Percentiles rank a stretch among this genome's conserved stretches.
Conservation (phyloP, 2,797 vertebrate genomes). For the Oreochromis mossambicus region DNA sequence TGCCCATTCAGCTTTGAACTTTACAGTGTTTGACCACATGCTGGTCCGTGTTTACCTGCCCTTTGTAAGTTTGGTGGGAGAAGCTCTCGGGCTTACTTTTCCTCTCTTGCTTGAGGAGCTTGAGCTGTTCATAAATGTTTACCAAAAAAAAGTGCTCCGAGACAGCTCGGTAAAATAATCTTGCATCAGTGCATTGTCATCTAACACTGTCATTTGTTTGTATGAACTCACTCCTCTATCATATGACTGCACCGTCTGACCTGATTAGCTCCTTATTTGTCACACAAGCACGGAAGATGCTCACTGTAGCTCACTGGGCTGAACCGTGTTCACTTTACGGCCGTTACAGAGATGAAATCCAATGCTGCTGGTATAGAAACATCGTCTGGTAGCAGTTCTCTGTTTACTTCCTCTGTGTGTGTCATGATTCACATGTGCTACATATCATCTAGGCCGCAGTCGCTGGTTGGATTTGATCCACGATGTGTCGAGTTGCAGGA, state of each 20-base stretch:
- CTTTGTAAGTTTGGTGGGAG: not conserved
- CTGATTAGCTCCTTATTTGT: not conserved
- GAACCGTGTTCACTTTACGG: not conserved
- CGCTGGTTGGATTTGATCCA: constrained; percentile 26
- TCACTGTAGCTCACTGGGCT: not conserved
- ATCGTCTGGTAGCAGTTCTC: not conserved
- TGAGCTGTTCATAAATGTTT: not conserved
- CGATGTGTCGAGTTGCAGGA: constrained; percentile 60
- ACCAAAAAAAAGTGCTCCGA: not conserved
- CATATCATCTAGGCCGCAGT: constrained; percentile 36
- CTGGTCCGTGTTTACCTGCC: constrained; percentile 4
- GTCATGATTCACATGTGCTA: constrained; percentile 28
- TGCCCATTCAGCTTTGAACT: not conserved
- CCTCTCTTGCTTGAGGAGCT: not conserved
- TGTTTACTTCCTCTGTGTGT: not conserved
- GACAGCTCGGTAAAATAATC: not conserved
- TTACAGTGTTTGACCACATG: constrained; percentile 22
- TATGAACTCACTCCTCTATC: not conserved
- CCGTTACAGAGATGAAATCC: constrained; percentile 13
- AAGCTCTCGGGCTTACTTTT: not conserved
- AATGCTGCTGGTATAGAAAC: constrained; percentile 7
- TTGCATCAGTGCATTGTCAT: not conserved
- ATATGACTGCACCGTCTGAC: not conserved
- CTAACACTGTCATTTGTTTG: not conserved
- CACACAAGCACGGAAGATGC: not conserved